These are phyloP conservation scores for Chloroceryle amazona DNA, from an alignment of 2,797 vertebrate species.

Conservation along the genomic window DNA sequence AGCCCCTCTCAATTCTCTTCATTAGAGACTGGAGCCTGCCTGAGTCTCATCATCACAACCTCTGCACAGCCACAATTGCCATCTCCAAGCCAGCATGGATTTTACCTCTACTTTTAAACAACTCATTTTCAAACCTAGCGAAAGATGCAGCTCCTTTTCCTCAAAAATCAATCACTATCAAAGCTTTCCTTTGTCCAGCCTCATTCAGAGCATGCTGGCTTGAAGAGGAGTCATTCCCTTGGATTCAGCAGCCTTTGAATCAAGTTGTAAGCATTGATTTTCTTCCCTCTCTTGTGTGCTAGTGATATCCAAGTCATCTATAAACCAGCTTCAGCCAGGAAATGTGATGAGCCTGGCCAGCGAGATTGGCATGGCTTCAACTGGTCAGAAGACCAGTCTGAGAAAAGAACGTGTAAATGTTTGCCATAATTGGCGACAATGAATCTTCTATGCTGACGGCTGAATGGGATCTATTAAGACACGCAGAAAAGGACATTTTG, in stretches of 20 bases:
- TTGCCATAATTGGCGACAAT: not conserved
- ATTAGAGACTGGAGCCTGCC: not conserved
- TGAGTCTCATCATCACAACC: not conserved
- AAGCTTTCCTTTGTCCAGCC: not conserved
- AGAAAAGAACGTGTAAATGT: not conserved
- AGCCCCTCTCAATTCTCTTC: conserved; percentile 42
- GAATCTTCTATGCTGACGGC: not conserved
- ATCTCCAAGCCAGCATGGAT: not conserved
- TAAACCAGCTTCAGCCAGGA: not conserved
- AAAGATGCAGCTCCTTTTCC: not conserved
- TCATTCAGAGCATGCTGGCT: not conserved
- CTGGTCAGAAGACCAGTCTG: not conserved
- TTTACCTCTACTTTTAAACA: conserved; percentile 10
- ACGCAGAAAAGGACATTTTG: not conserved
- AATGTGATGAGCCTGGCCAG: not conserved
- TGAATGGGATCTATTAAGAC: not conserved
- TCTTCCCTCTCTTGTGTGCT: not conserved
- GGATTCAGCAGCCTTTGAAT: conserved; percentile 10
- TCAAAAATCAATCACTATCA: not conserved
- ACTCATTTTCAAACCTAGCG: not conserved
- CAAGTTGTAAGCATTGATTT: not conserved
- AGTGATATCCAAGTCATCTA: not conserved
- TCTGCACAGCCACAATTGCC: not conserved
- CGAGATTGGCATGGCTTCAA: not conserved
- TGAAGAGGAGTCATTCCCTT: not conserved